Conservation (phyloP, 2,113 vertebrate genomes). For the Erinaceus europaeus region DNA sequence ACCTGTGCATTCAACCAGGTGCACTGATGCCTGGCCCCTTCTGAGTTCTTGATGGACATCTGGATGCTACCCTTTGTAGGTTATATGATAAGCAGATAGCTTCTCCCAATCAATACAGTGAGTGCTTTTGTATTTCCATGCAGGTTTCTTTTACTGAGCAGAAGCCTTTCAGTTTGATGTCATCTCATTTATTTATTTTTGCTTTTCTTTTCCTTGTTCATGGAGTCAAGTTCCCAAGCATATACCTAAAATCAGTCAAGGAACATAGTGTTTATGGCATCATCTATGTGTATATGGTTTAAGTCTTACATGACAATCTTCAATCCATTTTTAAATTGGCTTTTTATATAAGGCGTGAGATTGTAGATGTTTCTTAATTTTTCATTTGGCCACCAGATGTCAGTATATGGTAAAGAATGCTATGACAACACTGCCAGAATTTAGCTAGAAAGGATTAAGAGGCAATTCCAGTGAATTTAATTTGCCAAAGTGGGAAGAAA, state of each 20-base stretch:
- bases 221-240: neutral
- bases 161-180: neutral
- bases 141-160: neutral
- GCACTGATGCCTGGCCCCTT: neutral
- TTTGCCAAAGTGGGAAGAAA: neutral
- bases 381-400: conserved; percentile 69
- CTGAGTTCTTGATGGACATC: neutral
- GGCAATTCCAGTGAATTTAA: neutral
- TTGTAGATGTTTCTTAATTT: neutral
- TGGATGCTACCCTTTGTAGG: no score
- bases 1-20: no score
- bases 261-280: neutral
- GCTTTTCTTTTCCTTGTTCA: neutral
- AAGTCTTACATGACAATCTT: neutral
- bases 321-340: neutral
- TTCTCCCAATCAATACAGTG: no score
- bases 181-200: neutral
- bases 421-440: neutral
- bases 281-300: neutral
- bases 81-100: no score
- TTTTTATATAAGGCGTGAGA: neutral
- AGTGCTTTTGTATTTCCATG: neutral
- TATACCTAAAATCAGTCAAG: neutral
- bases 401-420: conserved; percentile 60
- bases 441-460: neutral